phyloP scores from a whole-genome alignment of 2,888 invertebrate species.

The Beris morrisii region DNA sequence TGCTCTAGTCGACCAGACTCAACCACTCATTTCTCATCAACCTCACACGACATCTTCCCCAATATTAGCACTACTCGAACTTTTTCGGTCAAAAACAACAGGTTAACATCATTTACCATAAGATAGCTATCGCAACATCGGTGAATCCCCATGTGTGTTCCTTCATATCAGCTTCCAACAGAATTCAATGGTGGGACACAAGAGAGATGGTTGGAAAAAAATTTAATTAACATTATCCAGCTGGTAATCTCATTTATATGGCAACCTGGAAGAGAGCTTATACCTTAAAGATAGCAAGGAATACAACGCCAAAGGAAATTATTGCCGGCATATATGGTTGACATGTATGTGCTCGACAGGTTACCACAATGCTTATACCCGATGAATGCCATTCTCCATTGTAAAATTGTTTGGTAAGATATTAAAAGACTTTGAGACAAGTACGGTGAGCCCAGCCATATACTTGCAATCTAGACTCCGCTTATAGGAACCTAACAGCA shows the following conservation, averaged over 20 bases:
- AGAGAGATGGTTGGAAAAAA: not conserved
- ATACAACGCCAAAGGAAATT: slow-evolving; percentile 31
- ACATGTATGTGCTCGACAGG: slow-evolving; percentile 31
- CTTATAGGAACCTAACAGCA: not conserved
- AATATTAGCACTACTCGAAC: not conserved
- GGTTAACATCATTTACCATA: not conserved
- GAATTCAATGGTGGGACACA: too few species aligned
- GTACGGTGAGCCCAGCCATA: slow-evolving; percentile 15
- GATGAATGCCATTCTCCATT: slow-evolving; percentile 5
- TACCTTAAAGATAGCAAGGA: slow-evolving; percentile 23
- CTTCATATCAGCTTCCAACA: too few species aligned
- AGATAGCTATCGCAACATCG: not conserved
- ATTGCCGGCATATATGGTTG: slow-evolving; percentile 31
- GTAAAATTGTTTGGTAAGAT: slow-evolving; percentile 21
- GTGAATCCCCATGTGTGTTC: not conserved
- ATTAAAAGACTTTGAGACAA: slow-evolving; percentile 27
- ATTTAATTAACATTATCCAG: slow-evolving; percentile 35
- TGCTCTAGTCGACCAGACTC: too few species aligned
- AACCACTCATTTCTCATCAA: too few species aligned
- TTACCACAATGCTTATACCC: slow-evolving; percentile 26
- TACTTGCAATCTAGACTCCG: not conserved
- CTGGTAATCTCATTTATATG: slow-evolving; percentile 33
- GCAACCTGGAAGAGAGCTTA: slow-evolving; percentile 27
- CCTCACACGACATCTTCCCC: too few species aligned
- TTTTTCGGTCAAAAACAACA: not conserved